Evolutionary conservation across 2,888 invertebrate genomes (phyloP), one percentile per base, ranked within the genome.

Genomic region (Chrysotoxum bicinctum): DNA sequence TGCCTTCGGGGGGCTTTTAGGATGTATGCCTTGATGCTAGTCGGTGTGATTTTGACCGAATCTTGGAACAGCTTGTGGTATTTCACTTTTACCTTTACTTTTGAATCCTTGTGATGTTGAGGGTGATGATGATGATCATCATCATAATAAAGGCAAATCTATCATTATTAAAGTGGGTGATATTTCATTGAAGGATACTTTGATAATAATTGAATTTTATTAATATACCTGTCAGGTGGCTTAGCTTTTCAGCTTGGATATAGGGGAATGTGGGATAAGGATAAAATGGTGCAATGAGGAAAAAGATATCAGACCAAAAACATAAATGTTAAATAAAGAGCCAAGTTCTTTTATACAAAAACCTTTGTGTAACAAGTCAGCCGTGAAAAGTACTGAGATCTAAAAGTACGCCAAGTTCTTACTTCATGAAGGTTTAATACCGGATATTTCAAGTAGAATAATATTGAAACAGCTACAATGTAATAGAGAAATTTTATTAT

Each of bases 31-130:
- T 40, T 74, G 52, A 74, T 83, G 78, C 48, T 64, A 19, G 48
- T 73, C 73, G 79, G 83, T 83, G 74, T 79, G 83, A 83, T 83
- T 83, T 83, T 83, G 79, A 79, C 83, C 83, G 69, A 74, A 73
- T 68, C 69, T 74, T 78, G 52, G 78, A 40, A 62, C 69, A 56
- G 60, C 54, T 78, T 83, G 83, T 62, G 83, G 83, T 83, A 74
- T 32, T 69, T 58, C 69, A 69, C 77, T 68, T 83, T 83, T 73
- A 56, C 54, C 45, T 62, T 30, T 50, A 30, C 19, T 64, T 14
- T 2, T 45, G 12, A 19, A 16, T 64, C 7, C 0, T 19, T 30
- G 26, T 45, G 60, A 19, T 37, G 58, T n/a, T 5, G 23, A n/a
- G 37, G 30, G 30, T 64, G 58, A 72, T 72, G 45, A 66, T 35